A percentile compares a stretch with the other conserved stretches of the same genome.
phyloP scores from a whole-genome alignment of 2,888 invertebrate genomes.

The Heteromurus nitidus region DNA sequence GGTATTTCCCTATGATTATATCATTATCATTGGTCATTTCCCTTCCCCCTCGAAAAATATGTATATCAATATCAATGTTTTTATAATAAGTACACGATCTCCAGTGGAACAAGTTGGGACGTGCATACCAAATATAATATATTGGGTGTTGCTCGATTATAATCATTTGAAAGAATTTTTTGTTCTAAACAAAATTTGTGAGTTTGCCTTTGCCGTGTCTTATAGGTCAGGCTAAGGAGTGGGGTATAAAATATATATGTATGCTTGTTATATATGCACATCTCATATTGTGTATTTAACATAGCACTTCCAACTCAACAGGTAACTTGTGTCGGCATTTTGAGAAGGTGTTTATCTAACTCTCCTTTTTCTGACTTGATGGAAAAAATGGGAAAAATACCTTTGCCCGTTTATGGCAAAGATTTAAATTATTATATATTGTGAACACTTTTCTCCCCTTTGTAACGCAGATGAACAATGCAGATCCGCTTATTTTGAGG shows the following conservation, averaged over 20 bases:
- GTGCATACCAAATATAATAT: not conserved
- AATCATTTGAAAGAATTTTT: not conserved
- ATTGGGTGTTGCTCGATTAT: constrained; percentile 3
- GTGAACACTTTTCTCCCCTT: constrained; percentile 1
- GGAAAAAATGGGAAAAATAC: constrained; percentile 49
- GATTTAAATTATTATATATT: constrained; percentile 52
- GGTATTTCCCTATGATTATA: constrained; percentile 42
- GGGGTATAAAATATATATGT: not conserved
- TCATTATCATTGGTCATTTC: constrained; percentile 49
- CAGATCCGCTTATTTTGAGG: not conserved
- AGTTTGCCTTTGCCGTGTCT: not conserved
- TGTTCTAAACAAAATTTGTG: not conserved
- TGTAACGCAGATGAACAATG: constrained; percentile 32
- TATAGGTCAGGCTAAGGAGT: not conserved
- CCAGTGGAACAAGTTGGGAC: not conserved
- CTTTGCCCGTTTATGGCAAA: constrained; percentile 46
- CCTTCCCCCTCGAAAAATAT: constrained; percentile 1
- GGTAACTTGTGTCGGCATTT: constrained; percentile 59
- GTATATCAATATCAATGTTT: not conserved
- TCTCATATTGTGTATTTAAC: constrained; percentile 7
- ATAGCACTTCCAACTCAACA: constrained; percentile 44
- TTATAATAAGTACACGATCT: not conserved
- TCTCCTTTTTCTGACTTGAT: constrained; percentile 20
- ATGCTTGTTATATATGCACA: not conserved
- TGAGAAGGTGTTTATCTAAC: constrained; percentile 53